Conservation (phyloP, 2,797 vertebrate species). For the Lerista edwardsae region DNA sequence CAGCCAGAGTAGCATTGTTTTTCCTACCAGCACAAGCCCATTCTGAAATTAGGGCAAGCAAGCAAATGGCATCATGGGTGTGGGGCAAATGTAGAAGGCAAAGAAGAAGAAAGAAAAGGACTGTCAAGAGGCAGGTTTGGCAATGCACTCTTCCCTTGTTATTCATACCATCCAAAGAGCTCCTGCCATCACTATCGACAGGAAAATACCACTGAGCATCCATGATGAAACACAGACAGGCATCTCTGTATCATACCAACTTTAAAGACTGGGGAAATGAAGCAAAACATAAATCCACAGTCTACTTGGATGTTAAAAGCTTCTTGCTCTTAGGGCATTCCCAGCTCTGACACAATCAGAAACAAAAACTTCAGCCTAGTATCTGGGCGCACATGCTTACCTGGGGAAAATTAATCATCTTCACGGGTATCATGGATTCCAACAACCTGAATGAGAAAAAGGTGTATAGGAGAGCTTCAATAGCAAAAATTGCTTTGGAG, state of each 20-base stretch:
- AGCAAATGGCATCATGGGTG: background rate
- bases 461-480: slow-evolving; percentile 32
- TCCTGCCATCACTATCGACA: background rate
- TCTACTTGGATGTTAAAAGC: background rate
- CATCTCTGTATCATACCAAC: background rate
- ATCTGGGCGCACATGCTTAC: slow-evolving; percentile 71
- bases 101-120: background rate
- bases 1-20: background rate
- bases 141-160: background rate
- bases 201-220: background rate
- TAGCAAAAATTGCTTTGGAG: background rate
- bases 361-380: background rate
- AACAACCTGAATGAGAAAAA: slow-evolving; percentile 81
- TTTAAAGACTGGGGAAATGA: background rate
- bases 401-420: slow-evolving; percentile 96
- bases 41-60: background rate
- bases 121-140: background rate
- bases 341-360: background rate
- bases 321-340: background rate
- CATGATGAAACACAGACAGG: background rate
- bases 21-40: background rate
- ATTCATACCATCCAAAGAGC: background rate
- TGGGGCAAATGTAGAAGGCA: background rate
- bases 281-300: background rate
- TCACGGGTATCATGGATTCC: slow-evolving; percentile 94